Evolutionary conservation across 2,113 vertebrate species (phyloP), one percentile per base, ranked within the genome.

Genomic region (Myrmophylax atrothorax): DNA sequence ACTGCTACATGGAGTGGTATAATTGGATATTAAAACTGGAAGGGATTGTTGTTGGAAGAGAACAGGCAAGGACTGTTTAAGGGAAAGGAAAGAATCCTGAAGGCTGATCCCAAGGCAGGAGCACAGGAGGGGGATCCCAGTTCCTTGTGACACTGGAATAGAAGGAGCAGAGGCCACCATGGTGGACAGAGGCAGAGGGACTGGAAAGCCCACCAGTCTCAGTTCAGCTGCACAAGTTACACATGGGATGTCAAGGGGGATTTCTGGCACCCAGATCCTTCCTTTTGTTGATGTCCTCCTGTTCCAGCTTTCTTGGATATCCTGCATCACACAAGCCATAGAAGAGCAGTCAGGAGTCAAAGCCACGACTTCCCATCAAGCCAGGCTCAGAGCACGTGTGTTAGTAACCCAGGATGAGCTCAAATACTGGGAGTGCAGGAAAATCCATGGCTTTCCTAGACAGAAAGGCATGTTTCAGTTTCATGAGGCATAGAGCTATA

Each of bases 61-160:
- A 59, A 56, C 1, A 38, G 31, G 9, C 7, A 59, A 63, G 11
- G 2, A 5, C 3, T 42, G 44, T 69, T 40, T 19, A n/a, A 63
- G 10, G 13, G 6, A 14, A 70, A 63, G 19, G 7, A 40, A 6
- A 10, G 5, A 3, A 35, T 3, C 18, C 35, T 18, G 35, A 85
- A 76, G 15, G 55, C 15, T 37, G 23, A 10, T 35, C 8, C 33
- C 4, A 47, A 58, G 23, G 14, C 35, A 3, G n/a, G 35, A 72
- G 33, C 16, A 69, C n/a, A 53, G 16, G 2, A 77, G 12, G 24
- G 16, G 29, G 3, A 52, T 12, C 18, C 8, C 28, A 10, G 35
- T 12, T 29, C 33, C 29, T 46, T 1, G 0, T 18, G 35, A 20
- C 2, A 0, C 1, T 66, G 24, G 24, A 68, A 23, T 3, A 56